Conservation (phyloP, 2,888 invertebrate genomes). For the Abscondita cerata region DNA sequence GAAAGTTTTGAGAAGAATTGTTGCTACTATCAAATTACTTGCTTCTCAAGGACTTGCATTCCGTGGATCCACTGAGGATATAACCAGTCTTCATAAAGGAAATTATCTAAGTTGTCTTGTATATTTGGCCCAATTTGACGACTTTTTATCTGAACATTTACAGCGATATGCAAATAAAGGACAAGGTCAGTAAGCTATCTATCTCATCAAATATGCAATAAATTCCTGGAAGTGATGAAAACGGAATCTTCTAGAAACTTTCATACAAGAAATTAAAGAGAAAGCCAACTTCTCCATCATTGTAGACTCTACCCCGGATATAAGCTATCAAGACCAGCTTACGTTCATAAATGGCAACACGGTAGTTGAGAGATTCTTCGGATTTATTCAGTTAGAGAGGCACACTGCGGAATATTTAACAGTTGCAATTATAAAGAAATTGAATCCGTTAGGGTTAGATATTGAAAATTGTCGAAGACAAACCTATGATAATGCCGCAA, state of each 20-base stretch:
- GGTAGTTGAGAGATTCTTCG: not conserved
- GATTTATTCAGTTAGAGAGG: too few relatives aligned
- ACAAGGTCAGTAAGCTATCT: not conserved
- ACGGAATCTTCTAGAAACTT: not conserved
- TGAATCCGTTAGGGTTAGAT: too few relatives aligned
- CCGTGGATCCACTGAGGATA: not conserved
- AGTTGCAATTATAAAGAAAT: too few relatives aligned
- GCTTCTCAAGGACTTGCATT: not conserved
- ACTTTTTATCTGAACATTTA: not conserved
- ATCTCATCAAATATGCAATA: not conserved
- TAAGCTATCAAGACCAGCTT: not conserved
- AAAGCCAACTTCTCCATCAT: not conserved
- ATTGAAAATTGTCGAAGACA: too few relatives aligned
- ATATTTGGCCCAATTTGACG: not conserved
- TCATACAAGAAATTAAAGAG: not conserved
- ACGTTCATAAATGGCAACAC: not conserved
- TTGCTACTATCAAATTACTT: too few relatives aligned
- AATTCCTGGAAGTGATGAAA: slow-evolving; percentile 2
- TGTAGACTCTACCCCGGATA: not conserved
- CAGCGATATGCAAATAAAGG: not conserved
- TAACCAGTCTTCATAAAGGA: not conserved
- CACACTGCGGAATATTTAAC: too few relatives aligned
- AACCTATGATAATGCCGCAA: too few relatives aligned
- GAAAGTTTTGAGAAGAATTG: too few relatives aligned
- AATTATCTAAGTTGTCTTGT: not conserved